Base-by-base conservation (phyloP, 2,113 vertebrate species). In the Rhagologus leucostigma region DNA sequence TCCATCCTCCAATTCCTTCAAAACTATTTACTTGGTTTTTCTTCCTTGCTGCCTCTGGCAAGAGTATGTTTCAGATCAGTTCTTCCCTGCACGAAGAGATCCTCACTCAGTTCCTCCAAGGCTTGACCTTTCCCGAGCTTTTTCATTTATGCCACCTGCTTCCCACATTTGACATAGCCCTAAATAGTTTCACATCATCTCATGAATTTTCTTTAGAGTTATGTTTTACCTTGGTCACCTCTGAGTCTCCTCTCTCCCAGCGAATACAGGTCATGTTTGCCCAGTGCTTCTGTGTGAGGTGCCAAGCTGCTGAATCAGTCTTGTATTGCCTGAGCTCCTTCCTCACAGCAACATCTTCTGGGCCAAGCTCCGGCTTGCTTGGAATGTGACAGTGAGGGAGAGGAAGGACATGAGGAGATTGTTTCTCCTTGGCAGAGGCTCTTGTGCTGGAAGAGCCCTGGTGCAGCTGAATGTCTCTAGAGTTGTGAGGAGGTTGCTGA, bases 131-230 rank as follows among this genome's bases (percentile, higher is more conserved):
- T 95, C 80, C 59, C 0, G 5, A 78, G 64, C 23, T 87, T 95
- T 95, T 94, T 53, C 52, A 21, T 78, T 94, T 83, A 47, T 88
- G 74, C 88, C 95, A 93, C 92, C 65, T 84, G 73, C 87, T 92
- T 94, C 76, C 86, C 53, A 39, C 67, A 7, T 86, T 93, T 74
- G 70, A 89, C 83, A 87, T 5, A 53, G 8, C 47, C 63, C 91
- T 80, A 90, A 90, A 77, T 5, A 63, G 30, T 77, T 65, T 37
- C 0, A 1, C 32, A 32, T 19, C 13, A 3, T 44, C 64, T 78
- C 84, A 50, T n/a, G 26, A 59, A 52, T 89, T 62, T 32, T 82
- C 74, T 65, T 53, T 20, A n/a, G 59, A 67, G 37, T 49, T 75
- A 11, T 7, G 7, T 70, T 86, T 62, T 74, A 16, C 32, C 29